Evolutionary conservation across 2,113 vertebrate species (phyloP), one percentile per base, ranked within the genome.

Genomic region (Melanerpes aurifrons): DNA sequence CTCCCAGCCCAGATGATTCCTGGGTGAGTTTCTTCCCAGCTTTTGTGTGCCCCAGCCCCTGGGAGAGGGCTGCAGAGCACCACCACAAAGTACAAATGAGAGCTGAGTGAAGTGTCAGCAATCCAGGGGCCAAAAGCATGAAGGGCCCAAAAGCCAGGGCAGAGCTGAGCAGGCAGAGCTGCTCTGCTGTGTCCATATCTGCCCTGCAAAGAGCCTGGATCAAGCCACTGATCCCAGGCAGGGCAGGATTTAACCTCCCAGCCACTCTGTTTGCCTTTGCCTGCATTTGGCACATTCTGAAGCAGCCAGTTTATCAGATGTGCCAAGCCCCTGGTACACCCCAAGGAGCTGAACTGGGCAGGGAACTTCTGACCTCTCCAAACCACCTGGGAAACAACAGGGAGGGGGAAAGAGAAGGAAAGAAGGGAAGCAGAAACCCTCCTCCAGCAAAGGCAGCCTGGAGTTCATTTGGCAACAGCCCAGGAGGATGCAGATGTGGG

Each of bases 241-340:
- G 88, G 80, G 75, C 82, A 92, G 89, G 94, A 91, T 90, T 93
- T 93, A 93, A 87, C 94, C 96, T 81, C 71, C 86, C 64, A 94
- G 87, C 90, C 87, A 79, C 93, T 93, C 93, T 93, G 93, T 96
- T 94, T 95, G 94, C 96, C 94, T 96, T 91, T 82, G 76, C 76
- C 77, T 15, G 25, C 50, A 86, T 9, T 84, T 84, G 92, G 88
- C 4, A 8, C 47, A 3, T 86, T 96, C 94, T 92, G 95, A 97
- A 97, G 25, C 92, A 97, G 92, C 90, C 96, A 86, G 91, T 95
- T 96, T 92, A 96, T 96, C 95, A 74, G 89, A 94, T 95, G 92
- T 95, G 96, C 97, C 95, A 96, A 82, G 95, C 90, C 50, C 95
- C 95, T 91, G 96, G 95, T 93, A 85, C 82, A 95, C 93, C 95